Percentiles rank a stretch among this genome's conserved stretches.
These are phyloP conservation scores for Oscheius sp. DNA, from an alignment of 2,888 invertebrate genomes.

Conservation along the genomic window DNA sequence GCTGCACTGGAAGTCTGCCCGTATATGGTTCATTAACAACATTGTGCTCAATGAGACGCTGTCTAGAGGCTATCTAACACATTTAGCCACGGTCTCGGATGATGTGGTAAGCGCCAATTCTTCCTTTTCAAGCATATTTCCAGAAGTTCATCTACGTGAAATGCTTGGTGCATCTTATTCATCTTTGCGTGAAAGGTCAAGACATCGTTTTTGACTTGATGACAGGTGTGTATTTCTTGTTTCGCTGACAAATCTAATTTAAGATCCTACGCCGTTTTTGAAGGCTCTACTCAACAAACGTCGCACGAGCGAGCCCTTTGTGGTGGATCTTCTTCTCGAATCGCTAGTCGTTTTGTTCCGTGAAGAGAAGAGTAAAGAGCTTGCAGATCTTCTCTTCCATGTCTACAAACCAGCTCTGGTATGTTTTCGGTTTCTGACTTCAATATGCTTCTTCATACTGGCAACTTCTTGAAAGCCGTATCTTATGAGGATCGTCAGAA, in stretches of 20 bases:
- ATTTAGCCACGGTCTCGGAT: not conserved
- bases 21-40: slow-evolving; percentile 41
- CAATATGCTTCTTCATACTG: not conserved
- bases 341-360: not conserved
- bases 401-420: not conserved
- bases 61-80: slow-evolving; percentile 17
- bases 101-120: not conserved
- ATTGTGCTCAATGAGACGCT: slow-evolving; percentile 33
- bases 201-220: slow-evolving; percentile 8
- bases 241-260: not conserved
- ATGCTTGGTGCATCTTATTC: not conserved
- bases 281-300: not conserved
- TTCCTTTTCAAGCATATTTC: not conserved
- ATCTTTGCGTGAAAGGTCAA: not conserved
- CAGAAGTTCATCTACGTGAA: slow-evolving; percentile 3
- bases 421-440: not conserved
- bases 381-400: not conserved
- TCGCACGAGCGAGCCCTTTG: not conserved
- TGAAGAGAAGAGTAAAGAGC: slow-evolving; percentile 3
- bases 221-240: not conserved
- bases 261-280: not conserved
- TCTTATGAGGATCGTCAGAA: too few species aligned
- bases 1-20: slow-evolving; percentile 4
- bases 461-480: not conserved
- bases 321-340: slow-evolving; percentile 16